Base-by-base conservation (phyloP, 2,888 invertebrate genomes). In the Conops quadrifasciatus region DNA sequence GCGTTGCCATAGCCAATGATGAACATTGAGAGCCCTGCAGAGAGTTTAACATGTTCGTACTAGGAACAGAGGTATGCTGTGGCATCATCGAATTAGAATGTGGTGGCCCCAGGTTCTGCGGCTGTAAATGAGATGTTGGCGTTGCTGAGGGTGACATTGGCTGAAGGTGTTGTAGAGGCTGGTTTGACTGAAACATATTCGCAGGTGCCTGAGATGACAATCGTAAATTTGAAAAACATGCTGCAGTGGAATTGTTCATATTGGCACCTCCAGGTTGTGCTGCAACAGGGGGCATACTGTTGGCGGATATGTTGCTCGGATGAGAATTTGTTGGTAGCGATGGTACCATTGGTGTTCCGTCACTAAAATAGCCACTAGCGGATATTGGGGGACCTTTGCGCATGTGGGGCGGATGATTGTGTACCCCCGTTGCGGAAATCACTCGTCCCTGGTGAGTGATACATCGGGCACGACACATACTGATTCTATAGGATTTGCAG, bases 361-460 rank as follows among this genome's bases (percentile, higher is more conserved):
- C 70, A 19, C 11, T 63, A 49, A 53, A 19, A 58, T 56, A 59
- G 2, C 68, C 71, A n/a, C 56, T 58, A 69, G 56, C 65, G 45
- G 36, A 47, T 60, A 69, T 21, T 30, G 26, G 15, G 1, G 68
- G 51, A 19, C 66, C 71, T 58, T 70, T 67, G 53, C 85, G 85
- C 83, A 86, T 86, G 72, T 86, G 86, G 0, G 86, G 86, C 70
- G 83, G 79, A 74, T 86, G 86, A 74, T 86, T 86, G 73, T 86
- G 86, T 9, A 85, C 83, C 4, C 86, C 86, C 1, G 86, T 86
- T 28, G 86, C 85, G 9, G 86, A 86, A 76, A 86, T 86, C 30
- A 86, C 85, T 53, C 85, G 80, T 15, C 86, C 86, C 75, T 86
- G 84, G 75, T 86, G 86, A 30, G 86, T 86, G 71, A 86, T 86